Percentiles rank a stretch among this genome's conserved stretches.
phyloP scores from a whole-genome alignment of 2,888 invertebrate species.

The Drosophila pseudotakahashii region DNA sequence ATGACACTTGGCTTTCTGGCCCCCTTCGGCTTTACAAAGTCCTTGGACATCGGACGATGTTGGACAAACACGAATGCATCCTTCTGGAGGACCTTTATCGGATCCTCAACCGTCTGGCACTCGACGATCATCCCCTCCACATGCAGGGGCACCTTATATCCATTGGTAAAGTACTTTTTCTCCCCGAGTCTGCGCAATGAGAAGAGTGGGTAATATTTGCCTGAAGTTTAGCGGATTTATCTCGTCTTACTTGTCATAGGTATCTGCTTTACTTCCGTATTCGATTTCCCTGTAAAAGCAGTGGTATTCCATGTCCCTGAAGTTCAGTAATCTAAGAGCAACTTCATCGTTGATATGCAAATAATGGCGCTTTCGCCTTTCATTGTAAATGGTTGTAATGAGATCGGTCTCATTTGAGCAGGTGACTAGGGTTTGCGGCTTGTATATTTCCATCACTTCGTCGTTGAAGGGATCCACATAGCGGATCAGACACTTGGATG shows the following conservation, averaged over 20 bases:
- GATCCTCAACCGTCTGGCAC: slow-evolving; percentile 29
- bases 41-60: slow-evolving; percentile 11
- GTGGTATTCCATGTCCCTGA: slow-evolving; percentile 41
- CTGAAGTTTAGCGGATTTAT: neutral
- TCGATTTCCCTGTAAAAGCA: slow-evolving; percentile 75
- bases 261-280: slow-evolving; percentile 24
- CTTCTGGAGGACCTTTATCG: slow-evolving; percentile 22
- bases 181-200: slow-evolving; percentile 4
- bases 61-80: slow-evolving; percentile 37
- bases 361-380: slow-evolving; percentile 25
- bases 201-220: neutral
- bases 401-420: slow-evolving; percentile 82
- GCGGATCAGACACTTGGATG: slow-evolving; percentile 86
- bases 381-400: slow-evolving; percentile 28
- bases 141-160: slow-evolving; percentile 37
- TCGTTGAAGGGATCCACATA: slow-evolving; percentile 86
- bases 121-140: slow-evolving; percentile 39
- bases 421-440: slow-evolving; percentile 84
- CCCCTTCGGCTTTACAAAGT: neutral
- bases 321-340: slow-evolving; percentile 39
- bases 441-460: slow-evolving; percentile 85
- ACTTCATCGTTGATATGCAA: slow-evolving; percentile 45
- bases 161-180: slow-evolving; percentile 33
- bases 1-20: slow-evolving; percentile 86
- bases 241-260: slow-evolving; percentile 23